Evolutionary conservation across 2,888 invertebrate species (phyloP).

Genomic region (Pyrrhia umbra): DNA sequence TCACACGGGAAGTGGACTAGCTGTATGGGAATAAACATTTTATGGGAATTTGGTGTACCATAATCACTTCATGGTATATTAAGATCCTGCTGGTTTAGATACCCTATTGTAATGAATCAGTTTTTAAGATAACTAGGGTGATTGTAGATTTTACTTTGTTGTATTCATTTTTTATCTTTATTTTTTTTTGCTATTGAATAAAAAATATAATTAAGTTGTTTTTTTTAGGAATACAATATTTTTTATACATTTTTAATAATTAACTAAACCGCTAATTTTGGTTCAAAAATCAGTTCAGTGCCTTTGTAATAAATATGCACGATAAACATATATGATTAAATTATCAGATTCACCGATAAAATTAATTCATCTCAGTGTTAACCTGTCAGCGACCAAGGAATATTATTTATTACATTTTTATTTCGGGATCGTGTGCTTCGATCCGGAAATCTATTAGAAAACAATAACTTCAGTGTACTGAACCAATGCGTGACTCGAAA

Average conservation of each 20-base stretch:
- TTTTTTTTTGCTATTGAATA: too few relatives aligned
- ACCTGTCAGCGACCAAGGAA: conserved; percentile 29
- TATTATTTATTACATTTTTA: conserved; percentile 42
- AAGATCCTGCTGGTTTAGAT: neutral
- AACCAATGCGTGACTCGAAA: conserved; percentile 43
- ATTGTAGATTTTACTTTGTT: neutral
- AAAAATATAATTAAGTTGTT: too few relatives aligned
- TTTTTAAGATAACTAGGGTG: neutral
- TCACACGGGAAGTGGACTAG: conserved; percentile 61
- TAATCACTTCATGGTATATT: neutral
- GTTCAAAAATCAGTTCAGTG: too few relatives aligned
- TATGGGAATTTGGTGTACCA: conserved; percentile 18
- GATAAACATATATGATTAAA: too few relatives aligned
- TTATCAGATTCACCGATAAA: too few relatives aligned
- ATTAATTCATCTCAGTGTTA: too few relatives aligned
- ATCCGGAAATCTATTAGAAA: conserved; percentile 57
- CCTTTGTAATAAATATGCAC: too few relatives aligned
- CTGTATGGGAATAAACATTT: conserved; percentile 46
- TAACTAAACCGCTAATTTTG: too few relatives aligned
- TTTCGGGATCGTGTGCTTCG: conserved; percentile 39
- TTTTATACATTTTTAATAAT: too few relatives aligned
- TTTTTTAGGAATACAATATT: too few relatives aligned
- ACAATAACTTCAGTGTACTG: conserved; percentile 46
- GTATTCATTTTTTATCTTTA: too few relatives aligned
- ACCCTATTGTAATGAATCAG: neutral